phyloP scores from a whole-genome alignment of 1,140 invertebrate genomes.

The Pantala flavescens region DNA sequence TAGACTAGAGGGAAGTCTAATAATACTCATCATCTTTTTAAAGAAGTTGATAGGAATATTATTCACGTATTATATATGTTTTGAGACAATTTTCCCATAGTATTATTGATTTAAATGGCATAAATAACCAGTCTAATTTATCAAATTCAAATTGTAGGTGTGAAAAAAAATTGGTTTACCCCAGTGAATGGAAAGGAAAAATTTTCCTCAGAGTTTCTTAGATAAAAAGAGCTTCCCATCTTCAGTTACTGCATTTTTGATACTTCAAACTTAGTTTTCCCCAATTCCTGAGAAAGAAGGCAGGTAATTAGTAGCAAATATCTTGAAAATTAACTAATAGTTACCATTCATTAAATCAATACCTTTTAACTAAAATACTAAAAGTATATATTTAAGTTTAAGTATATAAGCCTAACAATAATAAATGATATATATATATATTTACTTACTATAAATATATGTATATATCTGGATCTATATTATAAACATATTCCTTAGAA shows the following conservation, averaged over 20 bases:
- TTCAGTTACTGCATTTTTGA: conserved; percentile 73
- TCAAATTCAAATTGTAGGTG: background rate
- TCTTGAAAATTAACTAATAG: background rate
- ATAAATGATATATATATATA: conserved; percentile 15
- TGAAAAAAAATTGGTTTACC: background rate
- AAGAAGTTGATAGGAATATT: background rate
- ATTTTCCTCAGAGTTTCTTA: background rate
- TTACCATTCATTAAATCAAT: background rate
- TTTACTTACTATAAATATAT: no score
- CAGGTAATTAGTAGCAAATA: background rate
- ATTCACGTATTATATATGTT: no score
- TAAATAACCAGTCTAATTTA: background rate
- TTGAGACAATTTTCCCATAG: background rate
- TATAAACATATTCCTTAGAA: no score
- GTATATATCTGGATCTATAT: no score
- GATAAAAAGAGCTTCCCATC: background rate
- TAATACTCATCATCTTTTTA: background rate
- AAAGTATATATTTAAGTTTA: conserved; percentile 6
- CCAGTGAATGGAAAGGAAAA: background rate
- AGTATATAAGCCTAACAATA: conserved; percentile 17
- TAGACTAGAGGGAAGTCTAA: background rate
- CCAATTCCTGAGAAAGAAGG: conserved; percentile 49
- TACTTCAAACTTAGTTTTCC: conserved; percentile 79
- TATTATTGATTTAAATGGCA: background rate
- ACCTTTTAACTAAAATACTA: conserved; percentile 2